Evolutionary conservation across 2,888 invertebrate species (phyloP).

Genomic region (Cantharis lateralis): DNA sequence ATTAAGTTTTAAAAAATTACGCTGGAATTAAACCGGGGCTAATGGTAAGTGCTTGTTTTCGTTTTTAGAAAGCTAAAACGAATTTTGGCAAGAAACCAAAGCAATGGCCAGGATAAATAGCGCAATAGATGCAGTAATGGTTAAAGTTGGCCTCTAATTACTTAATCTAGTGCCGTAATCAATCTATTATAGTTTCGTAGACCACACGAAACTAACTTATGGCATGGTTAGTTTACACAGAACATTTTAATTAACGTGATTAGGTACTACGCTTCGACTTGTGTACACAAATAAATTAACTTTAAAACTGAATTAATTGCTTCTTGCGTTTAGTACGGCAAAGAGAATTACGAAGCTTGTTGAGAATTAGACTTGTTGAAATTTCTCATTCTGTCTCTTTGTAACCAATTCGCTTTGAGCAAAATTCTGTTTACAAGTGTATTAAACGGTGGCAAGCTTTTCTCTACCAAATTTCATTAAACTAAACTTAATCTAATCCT

Average conservation of each 20-base stretch:
- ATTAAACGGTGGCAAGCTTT: conserved; percentile 21
- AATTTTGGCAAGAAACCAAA: not conserved
- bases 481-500: not conserved
- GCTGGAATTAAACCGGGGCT: not conserved
- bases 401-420: conserved; percentile 29
- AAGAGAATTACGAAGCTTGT: conserved; percentile 48
- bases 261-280: conserved; percentile 53
- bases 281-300: conserved; percentile 58
- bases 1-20: not conserved
- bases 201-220: conserved; percentile 38
- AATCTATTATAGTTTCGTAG: conserved; percentile 42
- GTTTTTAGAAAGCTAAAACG: not conserved
- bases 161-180: conserved; percentile 52
- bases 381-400: conserved; percentile 49
- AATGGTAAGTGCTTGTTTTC: not conserved
- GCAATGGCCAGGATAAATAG: conserved; percentile 48
- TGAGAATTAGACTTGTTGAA: conserved; percentile 50
- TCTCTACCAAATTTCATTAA: not conserved
- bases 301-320: conserved; percentile 59
- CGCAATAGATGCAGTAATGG: conserved; percentile 53
- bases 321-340: conserved; percentile 53
- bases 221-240: conserved; percentile 43
- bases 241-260: conserved; percentile 58
- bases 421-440: conserved; percentile 33
- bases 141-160: conserved; percentile 55